Evolutionary conservation across 2,797 vertebrate genomes (phyloP).

Genomic region (Poecilia wingei): DNA sequence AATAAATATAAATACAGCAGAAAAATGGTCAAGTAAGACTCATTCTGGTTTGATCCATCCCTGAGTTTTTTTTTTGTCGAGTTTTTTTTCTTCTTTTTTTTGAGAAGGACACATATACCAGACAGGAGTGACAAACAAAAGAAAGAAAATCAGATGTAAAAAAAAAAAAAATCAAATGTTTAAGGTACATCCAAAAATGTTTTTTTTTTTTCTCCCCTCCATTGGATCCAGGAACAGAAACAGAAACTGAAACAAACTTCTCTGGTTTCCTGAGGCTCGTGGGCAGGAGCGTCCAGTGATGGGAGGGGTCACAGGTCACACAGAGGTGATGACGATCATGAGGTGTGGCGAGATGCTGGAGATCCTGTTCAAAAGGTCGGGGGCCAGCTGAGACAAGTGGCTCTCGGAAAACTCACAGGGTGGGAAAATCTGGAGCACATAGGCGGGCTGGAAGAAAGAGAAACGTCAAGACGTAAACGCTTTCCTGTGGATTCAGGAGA

Average conservation of each 20-base stretch:
- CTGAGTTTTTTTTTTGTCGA: constrained; percentile 54
- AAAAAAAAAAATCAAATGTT: constrained; percentile 24
- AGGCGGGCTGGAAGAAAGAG: constrained; percentile 87
- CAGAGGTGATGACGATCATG: constrained; percentile 99
- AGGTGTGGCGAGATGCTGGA: constrained; percentile 99
- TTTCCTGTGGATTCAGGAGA: neutral
- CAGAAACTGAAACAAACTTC: constrained; percentile 45
- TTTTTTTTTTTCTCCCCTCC: constrained; percentile 14
- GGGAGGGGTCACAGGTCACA: constrained; percentile 80
- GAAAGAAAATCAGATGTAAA: constrained; percentile 35
- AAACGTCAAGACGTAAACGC: neutral
- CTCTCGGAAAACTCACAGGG: constrained; percentile 98
- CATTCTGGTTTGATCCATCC: constrained; percentile 81
- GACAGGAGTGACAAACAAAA: constrained; percentile 63
- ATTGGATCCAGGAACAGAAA: constrained; percentile 44
- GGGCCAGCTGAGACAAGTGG: constrained; percentile 95
- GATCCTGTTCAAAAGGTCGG: constrained; percentile 96
- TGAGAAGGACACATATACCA: constrained; percentile 79
- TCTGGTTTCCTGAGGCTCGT: constrained; percentile 77
- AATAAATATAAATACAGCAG: constrained; percentile 88
- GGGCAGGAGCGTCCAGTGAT: constrained; percentile 46
- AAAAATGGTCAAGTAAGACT: constrained; percentile 82
- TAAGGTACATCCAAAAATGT: constrained; percentile 56
- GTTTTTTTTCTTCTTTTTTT: constrained; percentile 35
- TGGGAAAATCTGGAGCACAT: constrained; percentile 98